phyloP scores from a whole-genome alignment of 2,797 vertebrate genomes.

The Craterocephalus amniculus region DNA sequence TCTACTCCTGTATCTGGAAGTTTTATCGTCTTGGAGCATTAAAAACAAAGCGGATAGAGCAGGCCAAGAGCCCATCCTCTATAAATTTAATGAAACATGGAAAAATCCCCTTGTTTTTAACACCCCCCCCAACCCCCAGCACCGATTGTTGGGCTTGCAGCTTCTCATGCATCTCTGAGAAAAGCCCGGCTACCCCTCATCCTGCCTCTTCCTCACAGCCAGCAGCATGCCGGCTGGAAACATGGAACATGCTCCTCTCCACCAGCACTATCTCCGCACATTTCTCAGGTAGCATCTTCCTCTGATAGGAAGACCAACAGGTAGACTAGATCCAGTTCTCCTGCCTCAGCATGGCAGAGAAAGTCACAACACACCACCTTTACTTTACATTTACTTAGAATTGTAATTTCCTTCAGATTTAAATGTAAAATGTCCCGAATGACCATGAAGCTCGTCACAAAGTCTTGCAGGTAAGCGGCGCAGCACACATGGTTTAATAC shows the following conservation, averaged over 20 bases:
- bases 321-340: slow-evolving; percentile 7
- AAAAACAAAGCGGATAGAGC: slow-evolving; percentile 3
- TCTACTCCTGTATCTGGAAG: neutral
- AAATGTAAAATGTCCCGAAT: no score
- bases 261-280: no score
- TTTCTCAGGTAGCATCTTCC: no score
- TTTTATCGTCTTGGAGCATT: slow-evolving; percentile 7
- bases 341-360: neutral
- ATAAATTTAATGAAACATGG: neutral
- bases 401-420: no score
- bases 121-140: no score
- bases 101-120: neutral
- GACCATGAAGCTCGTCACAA: neutral
- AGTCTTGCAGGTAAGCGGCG: neutral
- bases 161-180: neutral
- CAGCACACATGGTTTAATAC: neutral
- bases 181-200: slow-evolving; percentile 1
- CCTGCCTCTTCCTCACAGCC: slow-evolving; percentile 14
- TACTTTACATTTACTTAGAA: neutral
- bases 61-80: neutral
- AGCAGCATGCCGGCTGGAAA: no score
- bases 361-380: neutral
- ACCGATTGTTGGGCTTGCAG: no score
- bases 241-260: slow-evolving; percentile 12
- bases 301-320: no score